Percentiles rank a stretch among this genome's conserved stretches.
Conservation (phyloP, 2,797 vertebrate genomes). For the Aulostomus chinensis region DNA sequence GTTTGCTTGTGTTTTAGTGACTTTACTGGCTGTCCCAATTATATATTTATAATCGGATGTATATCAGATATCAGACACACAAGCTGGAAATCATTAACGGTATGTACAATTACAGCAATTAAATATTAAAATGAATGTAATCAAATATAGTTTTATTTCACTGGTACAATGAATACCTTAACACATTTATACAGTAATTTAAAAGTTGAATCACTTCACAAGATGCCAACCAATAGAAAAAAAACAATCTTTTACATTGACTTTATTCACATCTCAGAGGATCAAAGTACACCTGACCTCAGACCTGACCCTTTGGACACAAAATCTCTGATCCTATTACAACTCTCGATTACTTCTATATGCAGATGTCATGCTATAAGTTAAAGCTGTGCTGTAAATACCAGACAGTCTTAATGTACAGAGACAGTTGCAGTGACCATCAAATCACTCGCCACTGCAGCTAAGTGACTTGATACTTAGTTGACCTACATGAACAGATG, state of each 20-base stretch:
- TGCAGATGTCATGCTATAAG: constrained; percentile 37
- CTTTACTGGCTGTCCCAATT: background rate
- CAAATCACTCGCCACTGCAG: constrained; percentile 13
- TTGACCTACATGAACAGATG: constrained; percentile 49
- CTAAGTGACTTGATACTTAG: constrained; percentile 33
- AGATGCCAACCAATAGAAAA: background rate
- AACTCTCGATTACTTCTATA: constrained; percentile 28
- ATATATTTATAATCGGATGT: too few relatives aligned
- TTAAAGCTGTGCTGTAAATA: constrained; percentile 54
- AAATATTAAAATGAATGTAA: too few relatives aligned
- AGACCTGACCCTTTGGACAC: background rate
- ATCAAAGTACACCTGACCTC: constrained; percentile 15
- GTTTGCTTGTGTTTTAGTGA: background rate
- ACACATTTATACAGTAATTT: too few relatives aligned
- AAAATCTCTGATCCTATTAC: constrained; percentile 41
- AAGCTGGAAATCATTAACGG: too few relatives aligned
- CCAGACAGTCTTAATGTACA: constrained; percentile 38
- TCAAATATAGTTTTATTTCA: too few relatives aligned
- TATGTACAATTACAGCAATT: too few relatives aligned
- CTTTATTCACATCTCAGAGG: constrained; percentile 36
- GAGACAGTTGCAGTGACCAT: constrained; percentile 14
- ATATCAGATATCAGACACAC: too few relatives aligned
- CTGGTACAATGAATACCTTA: too few relatives aligned
- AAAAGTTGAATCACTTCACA: background rate
- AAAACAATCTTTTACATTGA: background rate